These are phyloP conservation scores for Lycia hirtaria DNA, from an alignment of 2,888 invertebrate species.

Conservation along the genomic window DNA sequence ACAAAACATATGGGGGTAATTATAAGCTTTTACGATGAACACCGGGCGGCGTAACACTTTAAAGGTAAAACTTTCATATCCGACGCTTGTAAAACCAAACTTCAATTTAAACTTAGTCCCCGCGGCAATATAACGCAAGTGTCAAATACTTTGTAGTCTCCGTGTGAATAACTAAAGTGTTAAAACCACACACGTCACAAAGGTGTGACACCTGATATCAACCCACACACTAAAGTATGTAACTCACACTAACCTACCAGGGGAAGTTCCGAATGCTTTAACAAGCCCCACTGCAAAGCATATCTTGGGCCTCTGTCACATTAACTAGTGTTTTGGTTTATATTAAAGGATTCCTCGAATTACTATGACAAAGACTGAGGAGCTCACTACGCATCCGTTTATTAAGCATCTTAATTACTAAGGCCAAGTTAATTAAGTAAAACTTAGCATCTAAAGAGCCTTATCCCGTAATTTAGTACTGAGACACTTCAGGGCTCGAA, in stretches of 20 bases:
- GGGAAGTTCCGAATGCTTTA: constrained; percentile 54
- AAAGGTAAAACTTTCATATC: constrained; percentile 18
- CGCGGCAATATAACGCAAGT: constrained; percentile 31
- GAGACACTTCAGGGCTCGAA: constrained; percentile 53
- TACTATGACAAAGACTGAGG: constrained; percentile 74
- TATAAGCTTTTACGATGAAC: constrained; percentile 8
- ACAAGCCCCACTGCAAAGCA: constrained; percentile 53
- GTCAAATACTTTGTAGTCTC: constrained; percentile 31
- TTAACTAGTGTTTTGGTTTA: constrained; percentile 75
- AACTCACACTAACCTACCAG: constrained; percentile 40
- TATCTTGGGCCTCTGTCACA: constrained; percentile 64
- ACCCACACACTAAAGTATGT: constrained; percentile 23
- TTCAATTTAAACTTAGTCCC: constrained; percentile 26
- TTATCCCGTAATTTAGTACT: constrained; percentile 76
- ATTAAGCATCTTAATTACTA: constrained; percentile 84
- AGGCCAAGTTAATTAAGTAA: constrained; percentile 82
- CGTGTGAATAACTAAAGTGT: constrained; percentile 41
- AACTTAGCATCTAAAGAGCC: constrained; percentile 79
- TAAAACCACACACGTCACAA: constrained; percentile 48
- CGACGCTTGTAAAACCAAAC: constrained; percentile 25
- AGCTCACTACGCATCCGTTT: constrained; percentile 78
- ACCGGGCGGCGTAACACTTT: constrained; percentile 9
- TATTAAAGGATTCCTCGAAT: constrained; percentile 81
- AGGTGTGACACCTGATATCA: constrained; percentile 49
- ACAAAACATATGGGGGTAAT: background rate